Evolutionary conservation across 1,140 invertebrate genomes (phyloP).

Genomic region (Heliothis virescens): DNA sequence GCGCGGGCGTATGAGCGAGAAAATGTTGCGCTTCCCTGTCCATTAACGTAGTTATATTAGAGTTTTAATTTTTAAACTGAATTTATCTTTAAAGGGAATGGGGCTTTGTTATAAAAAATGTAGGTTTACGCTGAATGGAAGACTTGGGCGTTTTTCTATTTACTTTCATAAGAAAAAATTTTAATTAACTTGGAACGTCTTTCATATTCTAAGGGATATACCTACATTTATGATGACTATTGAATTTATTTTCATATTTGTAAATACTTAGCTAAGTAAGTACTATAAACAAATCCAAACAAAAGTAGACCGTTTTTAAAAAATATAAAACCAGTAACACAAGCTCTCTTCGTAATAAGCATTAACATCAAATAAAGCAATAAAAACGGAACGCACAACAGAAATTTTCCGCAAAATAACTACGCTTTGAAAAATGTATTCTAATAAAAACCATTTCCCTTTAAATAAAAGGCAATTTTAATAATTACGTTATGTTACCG

Average conservation of each 20-base stretch:
- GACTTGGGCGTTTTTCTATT: background rate
- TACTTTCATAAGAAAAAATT: background rate
- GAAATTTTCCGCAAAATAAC: slow-evolving; percentile 46
- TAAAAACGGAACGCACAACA: slow-evolving; percentile 30
- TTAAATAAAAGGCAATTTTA: slow-evolving; percentile 79
- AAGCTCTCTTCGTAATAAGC: background rate
- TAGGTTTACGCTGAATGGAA: background rate
- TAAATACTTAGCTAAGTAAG: background rate
- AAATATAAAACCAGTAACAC: background rate
- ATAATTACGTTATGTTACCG: slow-evolving; percentile 77
- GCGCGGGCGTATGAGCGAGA: slow-evolving; percentile 60
- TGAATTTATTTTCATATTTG: too few species aligned
- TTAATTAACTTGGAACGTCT: background rate
- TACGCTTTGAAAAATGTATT: slow-evolving; percentile 44
- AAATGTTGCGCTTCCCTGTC: slow-evolving; percentile 75
- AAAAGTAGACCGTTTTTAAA: background rate
- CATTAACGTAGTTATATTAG: slow-evolving; percentile 78
- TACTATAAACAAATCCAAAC: background rate
- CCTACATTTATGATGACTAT: too few species aligned
- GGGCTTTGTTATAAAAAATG: slow-evolving; percentile 53
- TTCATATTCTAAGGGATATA: background rate
- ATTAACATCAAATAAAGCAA: slow-evolving; percentile 20
- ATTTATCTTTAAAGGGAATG: slow-evolving; percentile 62
- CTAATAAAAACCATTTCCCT: slow-evolving; percentile 48
- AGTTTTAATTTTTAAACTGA: slow-evolving; percentile 76